Base-by-base conservation (phyloP, 2,888 invertebrate species). In the Eurytoma adleriae region DNA sequence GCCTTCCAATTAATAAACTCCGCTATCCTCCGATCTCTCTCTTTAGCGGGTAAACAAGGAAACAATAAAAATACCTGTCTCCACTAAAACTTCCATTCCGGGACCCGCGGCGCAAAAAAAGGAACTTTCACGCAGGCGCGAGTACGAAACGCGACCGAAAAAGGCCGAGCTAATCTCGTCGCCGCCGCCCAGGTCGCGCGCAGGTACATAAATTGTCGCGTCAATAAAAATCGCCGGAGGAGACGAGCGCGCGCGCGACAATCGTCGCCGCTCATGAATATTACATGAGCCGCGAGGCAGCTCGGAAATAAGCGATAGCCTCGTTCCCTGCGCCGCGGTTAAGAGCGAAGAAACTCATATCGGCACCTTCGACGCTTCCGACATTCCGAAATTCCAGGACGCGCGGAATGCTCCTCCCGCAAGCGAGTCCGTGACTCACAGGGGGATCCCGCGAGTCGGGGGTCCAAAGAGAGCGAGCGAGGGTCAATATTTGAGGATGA, bases 171-270 rank as follows among this genome's bases (percentile, higher is more conserved):
- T 40, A 61, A 56, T 78, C 56, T 68, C 68, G 68, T 56, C 40
- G 40, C 54, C 48, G 52, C 72, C 68, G 61, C 73, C 73, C 62
- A 68, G 61, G 78, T 59, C n/a, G 27, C 67, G 27, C 54, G n/a
- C 18, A 30, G 18, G 72, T 79, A 62, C 69, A 79, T 70, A 70
- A 79, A 79, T 79, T 64, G 56, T 48, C 57, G 56, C 73, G 24
- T 61, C 59, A 69, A 71, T 78, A 72, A 72, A 78, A 72, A 78
- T 64, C 52, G 59, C 71, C 54, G 72, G 59, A 52, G 24, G 67
- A 54, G 61, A 59, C 40, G 67, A 54, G 61, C 54, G 48, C 61
- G 61, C 5, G n/a, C 30, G 48, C 64, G 48, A 79, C 73, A 69
- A 62, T 79, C 72, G 59, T 54, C 50, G 48, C 70, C 68, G 56